Evolutionary conservation across 2,797 vertebrate species (phyloP).

Genomic region (Notamacropus eugenii): DNA sequence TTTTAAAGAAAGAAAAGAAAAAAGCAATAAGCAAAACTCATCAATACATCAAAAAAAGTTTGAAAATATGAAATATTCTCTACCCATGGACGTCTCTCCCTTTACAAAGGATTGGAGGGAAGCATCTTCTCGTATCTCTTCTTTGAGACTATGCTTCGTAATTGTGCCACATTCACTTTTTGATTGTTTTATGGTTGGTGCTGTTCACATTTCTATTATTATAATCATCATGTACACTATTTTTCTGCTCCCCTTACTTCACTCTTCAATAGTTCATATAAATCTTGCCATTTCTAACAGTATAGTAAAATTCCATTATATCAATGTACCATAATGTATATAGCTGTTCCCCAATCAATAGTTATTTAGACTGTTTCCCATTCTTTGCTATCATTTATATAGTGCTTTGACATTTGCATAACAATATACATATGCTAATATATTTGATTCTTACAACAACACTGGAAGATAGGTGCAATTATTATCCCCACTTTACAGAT

Average conservation of each 20-base stretch:
- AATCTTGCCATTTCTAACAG: background rate
- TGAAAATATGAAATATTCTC: too few relatives aligned
- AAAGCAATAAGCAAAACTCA: too few relatives aligned
- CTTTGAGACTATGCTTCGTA: background rate
- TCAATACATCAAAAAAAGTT: too few relatives aligned
- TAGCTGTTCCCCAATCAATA: background rate
- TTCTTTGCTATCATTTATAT: background rate
- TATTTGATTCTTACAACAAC: background rate
- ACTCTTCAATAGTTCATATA: background rate
- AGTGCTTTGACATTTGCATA: background rate
- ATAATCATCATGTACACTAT: background rate
- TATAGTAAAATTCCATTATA: background rate
- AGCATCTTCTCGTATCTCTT: background rate
- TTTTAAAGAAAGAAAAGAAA: too few relatives aligned
- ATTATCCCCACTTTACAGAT: background rate
- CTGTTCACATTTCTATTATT: background rate
- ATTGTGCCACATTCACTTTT: background rate
- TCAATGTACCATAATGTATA: background rate
- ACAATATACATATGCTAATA: background rate
- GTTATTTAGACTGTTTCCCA: background rate
- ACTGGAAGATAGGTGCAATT: background rate
- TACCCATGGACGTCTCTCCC: background rate
- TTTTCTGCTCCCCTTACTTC: background rate
- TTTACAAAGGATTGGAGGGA: background rate
- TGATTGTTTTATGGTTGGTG: background rate